Percentiles rank a stretch among this genome's conserved stretches.
These are phyloP conservation scores for Amphilophus citrinellus DNA, from an alignment of 2,113 vertebrate species.

Conservation along the genomic window DNA sequence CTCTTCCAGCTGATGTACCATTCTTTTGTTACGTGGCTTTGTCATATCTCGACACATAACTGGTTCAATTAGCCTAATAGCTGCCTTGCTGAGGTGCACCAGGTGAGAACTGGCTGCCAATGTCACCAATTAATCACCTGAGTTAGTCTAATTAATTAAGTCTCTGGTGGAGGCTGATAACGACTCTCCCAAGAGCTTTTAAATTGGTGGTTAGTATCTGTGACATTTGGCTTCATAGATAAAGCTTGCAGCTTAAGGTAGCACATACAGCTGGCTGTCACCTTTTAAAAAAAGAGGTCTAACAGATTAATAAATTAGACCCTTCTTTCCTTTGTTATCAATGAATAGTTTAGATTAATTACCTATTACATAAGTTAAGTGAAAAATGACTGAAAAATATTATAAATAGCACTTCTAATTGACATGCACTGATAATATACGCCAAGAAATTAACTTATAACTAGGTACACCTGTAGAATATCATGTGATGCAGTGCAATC, in stretches of 20 bases:
- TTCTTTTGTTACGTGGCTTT: neutral
- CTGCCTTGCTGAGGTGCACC: conserved; percentile 66
- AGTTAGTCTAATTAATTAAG: conserved; percentile 75
- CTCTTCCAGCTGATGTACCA: neutral
- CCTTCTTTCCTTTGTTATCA: neutral
- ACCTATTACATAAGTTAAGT: neutral
- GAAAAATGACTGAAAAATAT: neutral
- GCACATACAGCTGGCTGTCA: neutral
- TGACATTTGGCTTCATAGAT: conserved; percentile 64
- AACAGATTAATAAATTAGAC: neutral
- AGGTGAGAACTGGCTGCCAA: conserved; percentile 71
- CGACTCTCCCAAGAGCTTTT: conserved; percentile 49
- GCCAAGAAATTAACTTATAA: neutral
- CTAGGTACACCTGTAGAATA: neutral
- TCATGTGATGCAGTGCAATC: neutral
- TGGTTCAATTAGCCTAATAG: conserved; percentile 75
- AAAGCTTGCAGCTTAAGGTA: conserved; percentile 45
- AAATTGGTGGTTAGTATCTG: conserved; percentile 68
- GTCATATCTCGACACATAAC: conserved; percentile 51
- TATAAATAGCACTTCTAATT: neutral
- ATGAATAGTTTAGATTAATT: neutral
- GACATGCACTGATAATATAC: neutral
- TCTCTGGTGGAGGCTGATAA: conserved; percentile 69
- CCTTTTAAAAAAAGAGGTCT: neutral
- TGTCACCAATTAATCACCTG: conserved; percentile 74